These are phyloP conservation scores for Myripristis jacobus DNA, from an alignment of 2,797 vertebrate genomes.

Conservation along the genomic window DNA sequence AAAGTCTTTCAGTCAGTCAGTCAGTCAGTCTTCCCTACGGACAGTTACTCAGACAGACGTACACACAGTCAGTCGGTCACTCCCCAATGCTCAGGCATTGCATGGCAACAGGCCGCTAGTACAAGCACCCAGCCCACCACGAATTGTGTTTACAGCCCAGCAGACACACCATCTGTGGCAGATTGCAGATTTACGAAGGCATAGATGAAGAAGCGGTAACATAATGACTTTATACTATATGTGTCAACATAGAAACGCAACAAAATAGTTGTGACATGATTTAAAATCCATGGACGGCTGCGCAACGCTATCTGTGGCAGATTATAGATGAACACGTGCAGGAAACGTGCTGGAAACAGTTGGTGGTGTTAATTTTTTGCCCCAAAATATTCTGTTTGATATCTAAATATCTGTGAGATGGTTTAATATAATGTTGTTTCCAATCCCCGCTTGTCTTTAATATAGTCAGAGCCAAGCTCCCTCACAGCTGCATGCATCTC, in stretches of 20 bases:
- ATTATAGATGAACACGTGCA: neutral
- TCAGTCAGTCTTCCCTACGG: conserved; percentile 41
- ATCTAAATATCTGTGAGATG: neutral
- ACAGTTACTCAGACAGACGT: conserved; percentile 42
- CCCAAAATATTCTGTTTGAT: neutral
- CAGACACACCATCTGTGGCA: conserved; percentile 65
- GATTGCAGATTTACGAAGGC: conserved; percentile 35
- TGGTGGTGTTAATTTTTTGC: neutral
- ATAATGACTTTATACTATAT: conserved; percentile 20
- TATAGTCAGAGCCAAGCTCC: neutral
- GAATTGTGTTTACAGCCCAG: conserved; percentile 59
- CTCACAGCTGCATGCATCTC: neutral
- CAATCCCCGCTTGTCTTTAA: neutral
- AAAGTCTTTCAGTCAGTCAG: conserved; percentile 26
- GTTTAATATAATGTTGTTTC: neutral
- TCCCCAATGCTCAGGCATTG: conserved; percentile 34
- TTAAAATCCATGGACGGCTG: conserved; percentile 14
- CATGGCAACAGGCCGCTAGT: conserved; percentile 58
- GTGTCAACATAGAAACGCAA: conserved; percentile 20
- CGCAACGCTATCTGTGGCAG: conserved; percentile 10
- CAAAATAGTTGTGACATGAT: conserved; percentile 14
- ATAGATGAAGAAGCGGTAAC: conserved; percentile 32
- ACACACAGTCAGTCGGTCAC: conserved; percentile 23
- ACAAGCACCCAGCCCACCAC: conserved; percentile 48
- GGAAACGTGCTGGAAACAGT: neutral